These are phyloP conservation scores for Blennius ocellaris DNA, from an alignment of 2,113 vertebrate genomes.

Conservation along the genomic window DNA sequence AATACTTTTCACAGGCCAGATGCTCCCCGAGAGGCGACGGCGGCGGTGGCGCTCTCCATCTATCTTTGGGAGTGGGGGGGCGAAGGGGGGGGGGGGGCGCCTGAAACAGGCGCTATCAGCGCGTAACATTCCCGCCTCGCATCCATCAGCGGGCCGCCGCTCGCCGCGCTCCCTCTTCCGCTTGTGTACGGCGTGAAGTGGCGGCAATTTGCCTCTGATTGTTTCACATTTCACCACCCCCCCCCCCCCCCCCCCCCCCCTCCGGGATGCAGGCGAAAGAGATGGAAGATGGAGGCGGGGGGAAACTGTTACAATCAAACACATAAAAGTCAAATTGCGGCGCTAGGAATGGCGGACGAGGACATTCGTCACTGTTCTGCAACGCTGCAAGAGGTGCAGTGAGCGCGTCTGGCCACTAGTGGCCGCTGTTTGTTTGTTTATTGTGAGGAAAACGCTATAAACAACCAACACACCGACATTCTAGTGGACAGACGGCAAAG, in stretches of 20 bases:
- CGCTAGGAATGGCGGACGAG: too few species aligned
- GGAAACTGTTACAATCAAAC: slow-evolving; percentile 34
- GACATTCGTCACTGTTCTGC: too few species aligned
- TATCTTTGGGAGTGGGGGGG: slow-evolving; percentile 58
- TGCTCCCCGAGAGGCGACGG: slow-evolving; percentile 36
- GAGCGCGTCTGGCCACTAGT: too few species aligned
- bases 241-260: too few species aligned
- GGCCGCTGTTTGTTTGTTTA: too few species aligned
- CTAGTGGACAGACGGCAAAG: too few species aligned
- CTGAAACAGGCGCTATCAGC: slow-evolving; percentile 68
- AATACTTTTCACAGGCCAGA: slow-evolving; percentile 61
- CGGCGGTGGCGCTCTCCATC: slow-evolving; percentile 54
- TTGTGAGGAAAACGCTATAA: too few species aligned
- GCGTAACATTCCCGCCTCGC: slow-evolving; percentile 67
- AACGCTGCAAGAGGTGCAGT: too few species aligned
- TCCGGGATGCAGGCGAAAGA: slow-evolving; percentile 10
- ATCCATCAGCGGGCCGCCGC: slow-evolving; percentile 65
- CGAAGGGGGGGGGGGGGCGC: not conserved
- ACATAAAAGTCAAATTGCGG: not conserved
- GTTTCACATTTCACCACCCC: slow-evolving; percentile 66
- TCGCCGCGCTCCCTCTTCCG: slow-evolving; percentile 61
- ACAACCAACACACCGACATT: too few species aligned
- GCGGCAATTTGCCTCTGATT: slow-evolving; percentile 74
- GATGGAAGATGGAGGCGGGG: not conserved
- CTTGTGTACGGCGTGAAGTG: slow-evolving; percentile 43